These are phyloP conservation scores for Zaprionus lineosus DNA, from an alignment of 2,888 invertebrate species.

Conservation along the genomic window DNA sequence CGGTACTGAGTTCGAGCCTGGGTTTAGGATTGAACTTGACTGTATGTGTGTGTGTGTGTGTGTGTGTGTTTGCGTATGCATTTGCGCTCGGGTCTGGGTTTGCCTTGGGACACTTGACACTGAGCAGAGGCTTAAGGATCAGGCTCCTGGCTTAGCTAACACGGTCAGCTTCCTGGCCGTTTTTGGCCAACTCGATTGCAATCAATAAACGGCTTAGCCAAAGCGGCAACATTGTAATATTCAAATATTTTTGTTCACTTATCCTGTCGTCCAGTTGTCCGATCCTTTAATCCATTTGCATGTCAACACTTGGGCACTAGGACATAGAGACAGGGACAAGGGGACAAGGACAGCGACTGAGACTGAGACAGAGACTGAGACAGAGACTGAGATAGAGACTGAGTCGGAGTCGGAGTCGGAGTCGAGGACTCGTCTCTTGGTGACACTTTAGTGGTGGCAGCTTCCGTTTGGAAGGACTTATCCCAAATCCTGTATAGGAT, in stretches of 20 bases:
- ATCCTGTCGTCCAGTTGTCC: constrained; percentile 22
- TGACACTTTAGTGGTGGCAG: constrained; percentile 15
- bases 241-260: constrained; percentile 50
- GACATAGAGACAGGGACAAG: too few relatives aligned
- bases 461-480: constrained; percentile 47
- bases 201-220: constrained; percentile 76
- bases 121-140: constrained; percentile 26
- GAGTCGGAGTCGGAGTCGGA: too few relatives aligned
- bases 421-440: too few relatives aligned
- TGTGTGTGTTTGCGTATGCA: too few relatives aligned
- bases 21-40: too few relatives aligned
- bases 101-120: constrained; percentile 76
- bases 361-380: too few relatives aligned
- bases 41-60: too few relatives aligned
- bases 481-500: constrained; percentile 29
- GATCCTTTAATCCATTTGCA: constrained; percentile 68
- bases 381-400: too few relatives aligned
- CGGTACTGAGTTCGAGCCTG: too few relatives aligned
- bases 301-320: constrained; percentile 64
- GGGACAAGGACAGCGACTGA: constrained; percentile 2
- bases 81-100: too few relatives aligned
- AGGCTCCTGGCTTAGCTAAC: constrained; percentile 40
- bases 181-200: constrained; percentile 61
- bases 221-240: constrained; percentile 51
- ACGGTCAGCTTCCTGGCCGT: constrained; percentile 28